Evolutionary conservation across 2,113 vertebrate genomes (phyloP), one percentile per base, ranked within the genome.

Genomic region (Acanthochromis polyacanthus): DNA sequence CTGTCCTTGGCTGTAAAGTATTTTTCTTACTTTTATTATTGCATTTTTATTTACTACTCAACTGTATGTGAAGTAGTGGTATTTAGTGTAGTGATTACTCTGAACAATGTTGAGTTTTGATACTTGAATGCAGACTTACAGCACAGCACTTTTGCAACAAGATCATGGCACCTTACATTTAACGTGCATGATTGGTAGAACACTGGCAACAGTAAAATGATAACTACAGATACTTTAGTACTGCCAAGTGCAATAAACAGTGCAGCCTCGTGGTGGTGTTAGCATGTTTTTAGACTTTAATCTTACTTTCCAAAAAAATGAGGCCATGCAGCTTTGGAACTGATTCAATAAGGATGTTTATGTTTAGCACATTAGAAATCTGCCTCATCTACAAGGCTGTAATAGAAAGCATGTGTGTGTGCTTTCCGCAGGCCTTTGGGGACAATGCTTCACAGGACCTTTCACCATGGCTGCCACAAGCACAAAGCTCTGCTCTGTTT

Each of bases 391-490:
- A 62, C 57, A 63, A 50, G 45, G 60, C 53, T 55, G 17, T 84
- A 84, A 87, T 71, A 38, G 59, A 58, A 90, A 86, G 28, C 86
- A 85, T 85, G 75, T 90, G 89, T 1, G 32, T 1, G 32, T 67
- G 28, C 40, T 73, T 56, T 66, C 64, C 63, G 58, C 46, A 61
- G 60, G 72, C 6, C 85, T 67, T 17, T 10, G 11, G 85, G 75
- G 82, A 86, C 67, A 48, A 23, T 55, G 71, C 78, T 82, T 89
- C 82, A 85, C 78, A 79, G 68, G 80, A 79, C 79, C 83, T 83
- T 75, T 70, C 62, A n/a, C 55, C 52, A 16, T 58, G 51, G 63
- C 70, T 59, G 70, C 63, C 78, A 83, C 55, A 30, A 51, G 52
- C 56, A 43, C 10, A 62, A 58, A 7, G 32, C 55, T 66, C 68